These are phyloP conservation scores for Reticulitermes speratus DNA, from an alignment of 1,140 invertebrate genomes.

Conservation along the genomic window DNA sequence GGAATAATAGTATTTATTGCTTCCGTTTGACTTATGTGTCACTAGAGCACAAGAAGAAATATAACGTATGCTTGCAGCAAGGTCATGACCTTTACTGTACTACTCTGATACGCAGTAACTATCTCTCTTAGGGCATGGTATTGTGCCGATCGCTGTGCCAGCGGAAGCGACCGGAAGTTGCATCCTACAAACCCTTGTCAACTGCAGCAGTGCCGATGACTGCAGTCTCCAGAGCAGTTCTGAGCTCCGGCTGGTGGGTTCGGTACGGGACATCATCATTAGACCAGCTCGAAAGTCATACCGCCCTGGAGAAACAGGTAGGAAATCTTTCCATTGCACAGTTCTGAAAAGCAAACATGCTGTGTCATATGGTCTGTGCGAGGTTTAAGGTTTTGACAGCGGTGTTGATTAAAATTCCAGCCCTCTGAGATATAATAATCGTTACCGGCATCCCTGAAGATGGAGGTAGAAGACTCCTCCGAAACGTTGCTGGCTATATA, in stretches of 20 bases:
- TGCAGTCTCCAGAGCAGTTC: conserved; percentile 57
- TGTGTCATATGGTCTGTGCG: too few species aligned
- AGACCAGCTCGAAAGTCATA: conserved; percentile 58
- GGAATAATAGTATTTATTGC: not conserved
- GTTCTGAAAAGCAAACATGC: too few species aligned
- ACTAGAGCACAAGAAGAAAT: not conserved
- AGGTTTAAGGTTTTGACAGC: too few species aligned
- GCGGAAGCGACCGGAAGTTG: conserved; percentile 53
- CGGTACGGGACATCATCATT: conserved; percentile 61
- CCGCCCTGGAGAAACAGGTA: conserved; percentile 60
- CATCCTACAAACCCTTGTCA: conserved; percentile 57
- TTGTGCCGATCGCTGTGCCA: conserved; percentile 58
- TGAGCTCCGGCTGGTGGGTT: conserved; percentile 56
- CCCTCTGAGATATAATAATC: too few species aligned
- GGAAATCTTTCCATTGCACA: conserved; percentile 37
- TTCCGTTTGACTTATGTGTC: not conserved
- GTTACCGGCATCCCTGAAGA: too few species aligned
- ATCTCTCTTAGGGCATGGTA: conserved; percentile 57
- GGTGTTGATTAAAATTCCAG: too few species aligned
- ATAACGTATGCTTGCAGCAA: not conserved
- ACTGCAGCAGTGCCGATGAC: conserved; percentile 50
- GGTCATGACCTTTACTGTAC: not conserved
- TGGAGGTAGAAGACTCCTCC: too few species aligned
- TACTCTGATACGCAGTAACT: not conserved
- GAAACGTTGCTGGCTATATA: too few species aligned